Evolutionary conservation across 2,113 vertebrate species (phyloP), one percentile per base, ranked within the genome.

Genomic region (Numenius arquata): DNA sequence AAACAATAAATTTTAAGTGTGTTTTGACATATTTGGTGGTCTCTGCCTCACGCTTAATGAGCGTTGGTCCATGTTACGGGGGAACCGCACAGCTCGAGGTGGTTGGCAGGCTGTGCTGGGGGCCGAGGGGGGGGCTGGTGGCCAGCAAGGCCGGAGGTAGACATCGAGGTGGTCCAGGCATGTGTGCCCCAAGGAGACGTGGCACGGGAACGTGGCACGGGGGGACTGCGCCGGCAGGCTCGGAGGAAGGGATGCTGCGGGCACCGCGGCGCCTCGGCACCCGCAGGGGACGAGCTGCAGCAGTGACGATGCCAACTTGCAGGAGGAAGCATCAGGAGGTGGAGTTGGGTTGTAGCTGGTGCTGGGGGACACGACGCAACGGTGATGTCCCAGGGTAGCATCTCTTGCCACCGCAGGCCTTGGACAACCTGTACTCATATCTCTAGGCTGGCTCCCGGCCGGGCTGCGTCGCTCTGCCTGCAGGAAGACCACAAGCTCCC

Each of bases 1-100:
- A 93, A 91, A 93, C 96, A 91, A 97, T 95, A 83, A 92, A 95
- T 88, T 93, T 95, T 91, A 93, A 95, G 94, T 92, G 95, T 96
- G 96, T 93, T 93, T 96, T 97, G 96, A 96, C 96, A 96, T 93
- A 90, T 97, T 95, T 97, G 97, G 97, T 97, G 94, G 96, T 96
- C 93, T 91, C 91, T 93, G 95, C 96, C 87, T 97, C 88, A 56
- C 85, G 52, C 90, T 88, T 97, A 88, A 90, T 88, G 93, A 97
- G 96, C 36, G 34, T 66, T 72, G 88, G 97, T 96, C 96, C 96
- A 94, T 15, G 62, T 91, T 95, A 92, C 9, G 14, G 94, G 93
- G 94, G 88, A 94, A 92, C 91, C n/a, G 29, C 78, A 20, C 58
- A 58, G 93, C 94, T 92, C 71, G 27, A 61, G 52, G 85, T 85